phyloP scores from a whole-genome alignment of 2,888 invertebrate species.

The Mesopsocus fuscifrons region DNA sequence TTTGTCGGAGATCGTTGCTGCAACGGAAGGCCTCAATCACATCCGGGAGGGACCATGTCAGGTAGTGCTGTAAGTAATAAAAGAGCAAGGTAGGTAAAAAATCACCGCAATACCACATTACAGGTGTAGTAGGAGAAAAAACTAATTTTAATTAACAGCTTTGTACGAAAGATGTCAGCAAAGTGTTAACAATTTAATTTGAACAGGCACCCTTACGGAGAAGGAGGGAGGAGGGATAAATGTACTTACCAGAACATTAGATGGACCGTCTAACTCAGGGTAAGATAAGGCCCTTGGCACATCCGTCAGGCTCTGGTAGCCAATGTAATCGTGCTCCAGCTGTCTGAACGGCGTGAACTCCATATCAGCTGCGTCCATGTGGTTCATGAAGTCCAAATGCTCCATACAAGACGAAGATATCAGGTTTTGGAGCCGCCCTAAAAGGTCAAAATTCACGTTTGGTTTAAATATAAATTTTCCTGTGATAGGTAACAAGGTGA shows the following conservation, averaged over 20 bases:
- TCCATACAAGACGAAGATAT: constrained; percentile 98
- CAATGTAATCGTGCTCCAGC: constrained; percentile 77
- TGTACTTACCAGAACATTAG: neutral
- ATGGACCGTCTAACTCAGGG: constrained; percentile 28
- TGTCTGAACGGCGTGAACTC: constrained; percentile 72
- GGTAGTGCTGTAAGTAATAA: constrained; percentile 37
- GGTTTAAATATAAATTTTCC: no score
- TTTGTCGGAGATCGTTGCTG: constrained; percentile 54
- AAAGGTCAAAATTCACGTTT: no score
- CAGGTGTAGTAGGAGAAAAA: constrained; percentile 5
- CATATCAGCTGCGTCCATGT: constrained; percentile 46
- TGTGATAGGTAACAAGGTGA: no score
- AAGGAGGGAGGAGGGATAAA: no score
- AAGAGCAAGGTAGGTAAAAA: constrained; percentile 12
- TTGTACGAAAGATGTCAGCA: no score
- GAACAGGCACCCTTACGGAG: no score
- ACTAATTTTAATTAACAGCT: no score
- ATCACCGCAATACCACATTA: no score
- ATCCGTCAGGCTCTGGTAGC: constrained; percentile 89
- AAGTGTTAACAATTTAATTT: no score
- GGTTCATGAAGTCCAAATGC: constrained; percentile 90
- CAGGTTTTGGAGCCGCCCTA: constrained; percentile 71
- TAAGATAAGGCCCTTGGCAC: constrained; percentile 68
- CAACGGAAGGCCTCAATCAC: constrained; percentile 49
- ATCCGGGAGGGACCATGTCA: constrained; percentile 47